Conservation (phyloP, 2,888 invertebrate species). For the Euclidia mi region DNA sequence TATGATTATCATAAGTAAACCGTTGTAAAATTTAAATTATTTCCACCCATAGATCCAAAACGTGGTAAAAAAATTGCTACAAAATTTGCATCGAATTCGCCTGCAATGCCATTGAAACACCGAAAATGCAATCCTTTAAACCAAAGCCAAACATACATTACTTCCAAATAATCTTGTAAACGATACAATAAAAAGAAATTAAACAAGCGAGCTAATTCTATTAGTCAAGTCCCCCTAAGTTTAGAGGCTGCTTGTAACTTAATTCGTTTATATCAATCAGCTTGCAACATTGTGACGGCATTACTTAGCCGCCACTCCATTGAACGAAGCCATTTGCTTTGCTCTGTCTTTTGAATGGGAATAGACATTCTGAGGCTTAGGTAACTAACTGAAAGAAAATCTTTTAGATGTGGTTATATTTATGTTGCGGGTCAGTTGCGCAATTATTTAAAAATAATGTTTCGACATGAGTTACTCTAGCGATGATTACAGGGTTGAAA, state of each 20-base stretch:
- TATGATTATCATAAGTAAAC: too few species aligned
- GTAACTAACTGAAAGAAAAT: too few species aligned
- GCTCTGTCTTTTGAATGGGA: constrained; percentile 17
- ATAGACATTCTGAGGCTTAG: constrained; percentile 12
- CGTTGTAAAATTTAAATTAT: too few species aligned
- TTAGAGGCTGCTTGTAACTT: constrained; percentile 37
- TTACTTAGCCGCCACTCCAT: constrained; percentile 31
- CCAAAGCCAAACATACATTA: not conserved
- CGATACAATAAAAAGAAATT: constrained; percentile 38
- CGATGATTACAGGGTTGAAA: too few species aligned
- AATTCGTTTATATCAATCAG: constrained; percentile 48
- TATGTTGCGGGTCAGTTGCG: too few species aligned
- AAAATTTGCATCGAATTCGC: too few species aligned
- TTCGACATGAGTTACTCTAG: too few species aligned
- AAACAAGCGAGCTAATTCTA: constrained; percentile 44
- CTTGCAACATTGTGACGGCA: constrained; percentile 25
- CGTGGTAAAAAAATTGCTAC: too few species aligned
- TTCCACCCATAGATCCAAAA: too few species aligned
- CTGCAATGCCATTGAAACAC: too few species aligned
- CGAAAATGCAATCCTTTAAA: not conserved
- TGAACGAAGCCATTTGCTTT: constrained; percentile 40
- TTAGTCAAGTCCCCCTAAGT: constrained; percentile 38
- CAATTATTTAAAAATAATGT: too few species aligned
- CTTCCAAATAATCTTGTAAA: constrained; percentile 23
- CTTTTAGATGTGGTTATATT: too few species aligned